Base-by-base conservation (phyloP, 2,888 invertebrate genomes). In the Cheilosia variabilis region DNA sequence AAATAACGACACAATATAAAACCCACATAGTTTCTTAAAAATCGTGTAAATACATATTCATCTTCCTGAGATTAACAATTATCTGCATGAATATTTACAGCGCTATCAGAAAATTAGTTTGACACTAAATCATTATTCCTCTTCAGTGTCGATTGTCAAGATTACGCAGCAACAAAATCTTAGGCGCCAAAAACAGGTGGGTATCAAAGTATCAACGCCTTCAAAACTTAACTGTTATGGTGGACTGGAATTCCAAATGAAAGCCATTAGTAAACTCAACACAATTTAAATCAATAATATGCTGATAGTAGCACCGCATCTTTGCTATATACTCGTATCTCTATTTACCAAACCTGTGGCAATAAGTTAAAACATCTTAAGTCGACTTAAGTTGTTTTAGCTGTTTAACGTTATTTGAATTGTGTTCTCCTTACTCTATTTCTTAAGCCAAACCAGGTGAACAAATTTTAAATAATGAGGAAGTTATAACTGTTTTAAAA, bases 141-240 rank as follows among this genome's bases (percentile, higher is more conserved):
- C 34, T 24, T 52, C 58, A 60, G 71, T 71, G 58, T 60, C 71
- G 50, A 71, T 71, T 52, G 50, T 37, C 47, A 58, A 71, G 52
- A 71, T 60, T 50, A 37, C 50, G 50, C 71, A 71, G 69, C 57
- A 69, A 22, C 55, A 34, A 57, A 69, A 34, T 47, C 19, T 2
- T 34, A 45, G 57, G 57, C 69, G 57, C 47, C 69, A 4, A 69
- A 47, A 69, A 69, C 69, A 69, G 69, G 69, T 69, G 69, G 57
- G 69, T 69, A 69, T 68, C 43, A 57, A 31, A 34, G 57, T 57
- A 57, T 68, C 68, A 69, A 57, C 15, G 34, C 57, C 50, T 34
- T 17, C 22, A 19, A 22, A n/a, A 22, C 22, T 17, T 34, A 19
- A 24, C 63, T 17, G 47, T 27, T 47, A 17, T 47, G n/a, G 17